Base-by-base conservation (phyloP, 2,888 invertebrate species). In the Oligia strigilis region DNA sequence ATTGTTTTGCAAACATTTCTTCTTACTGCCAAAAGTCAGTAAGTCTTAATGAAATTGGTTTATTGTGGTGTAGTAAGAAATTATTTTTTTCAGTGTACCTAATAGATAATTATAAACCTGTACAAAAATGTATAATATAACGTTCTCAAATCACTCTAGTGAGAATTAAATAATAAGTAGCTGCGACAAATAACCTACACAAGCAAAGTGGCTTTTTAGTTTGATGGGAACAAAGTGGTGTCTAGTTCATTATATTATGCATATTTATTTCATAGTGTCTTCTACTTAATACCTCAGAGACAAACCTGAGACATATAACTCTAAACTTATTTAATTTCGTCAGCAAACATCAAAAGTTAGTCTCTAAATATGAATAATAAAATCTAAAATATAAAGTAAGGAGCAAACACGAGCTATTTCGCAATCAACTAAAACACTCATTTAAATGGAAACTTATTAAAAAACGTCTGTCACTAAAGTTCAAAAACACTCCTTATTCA, bases 381-480 rank as follows among this genome's bases (percentile, higher is more conserved):
- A 86, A 73, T 65, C n/a, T 49, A 77, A 77, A 73, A 77, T 65
- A 75, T 70, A 49, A 69, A 80, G n/a, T 71, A 71, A 73, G 29
- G 36, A 77, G 69, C 72, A n/a, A 85, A 80, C 78, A 75, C 52
- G 64, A 86, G 77, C 60, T 77, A 72, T 74, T 85, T 85, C 19
- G 79, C 72, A 82, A 85, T 85, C 40, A 84, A 81, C 75, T 80
- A 55, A 81, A 80, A 79, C 58, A 66, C 64, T 69, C 58, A 81
- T 36, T 79, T 65, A 71, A 84, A 80, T 78, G 67, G 23, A 74
- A 66, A 78, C 58, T 80, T 80, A 83, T 73, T 81, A 77, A 75
- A 88, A 80, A 81, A 85, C 55, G 80, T 74, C 83, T 71, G 80
- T 79, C 85, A 87, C 71, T 66, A 52, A 82, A 85, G 80, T 88